Percentiles rank a stretch among this genome's conserved stretches.
Conservation (phyloP, 2,888 invertebrate genomes). For the Dusona sp. region DNA sequence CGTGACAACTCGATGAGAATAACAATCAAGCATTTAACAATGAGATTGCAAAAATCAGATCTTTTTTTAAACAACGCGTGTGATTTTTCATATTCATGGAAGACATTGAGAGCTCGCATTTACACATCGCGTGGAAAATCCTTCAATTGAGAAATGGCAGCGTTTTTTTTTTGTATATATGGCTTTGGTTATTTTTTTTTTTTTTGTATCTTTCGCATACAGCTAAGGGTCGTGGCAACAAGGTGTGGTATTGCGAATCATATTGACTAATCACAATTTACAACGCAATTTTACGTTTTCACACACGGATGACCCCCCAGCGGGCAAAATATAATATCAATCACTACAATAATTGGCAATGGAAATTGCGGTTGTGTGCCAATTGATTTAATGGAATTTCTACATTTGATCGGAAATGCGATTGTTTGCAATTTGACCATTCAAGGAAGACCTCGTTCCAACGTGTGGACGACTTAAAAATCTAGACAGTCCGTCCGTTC, state of each 20-base stretch:
- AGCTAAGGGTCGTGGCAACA: neutral
- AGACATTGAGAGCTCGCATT: constrained; percentile 51
- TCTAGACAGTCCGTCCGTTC: constrained; percentile 7
- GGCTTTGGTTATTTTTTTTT: neutral
- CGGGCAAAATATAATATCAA: neutral
- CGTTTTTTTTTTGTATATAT: constrained; percentile 21
- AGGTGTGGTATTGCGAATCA: neutral
- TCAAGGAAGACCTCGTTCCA: constrained; percentile 52
- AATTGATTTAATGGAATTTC: constrained; percentile 25
- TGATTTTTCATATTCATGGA: constrained; percentile 46
- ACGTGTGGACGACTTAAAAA: constrained; percentile 14
- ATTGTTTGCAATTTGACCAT: constrained; percentile 29
- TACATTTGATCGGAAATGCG: constrained; percentile 9
- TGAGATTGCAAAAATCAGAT: constrained; percentile 48
- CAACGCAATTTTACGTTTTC: neutral
- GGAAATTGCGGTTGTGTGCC: neutral
- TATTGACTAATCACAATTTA: neutral
- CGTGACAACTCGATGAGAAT: neutral
- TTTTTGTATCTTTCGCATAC: neutral
- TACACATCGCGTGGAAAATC: constrained; percentile 13
- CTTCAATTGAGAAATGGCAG: constrained; percentile 52
- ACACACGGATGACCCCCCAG: neutral
- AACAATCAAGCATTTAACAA: constrained; percentile 20
- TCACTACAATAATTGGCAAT: neutral
- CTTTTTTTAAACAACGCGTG: constrained; percentile 48